phyloP scores from a whole-genome alignment of 2,113 vertebrate species.

The Phoenicopterus ruber region DNA sequence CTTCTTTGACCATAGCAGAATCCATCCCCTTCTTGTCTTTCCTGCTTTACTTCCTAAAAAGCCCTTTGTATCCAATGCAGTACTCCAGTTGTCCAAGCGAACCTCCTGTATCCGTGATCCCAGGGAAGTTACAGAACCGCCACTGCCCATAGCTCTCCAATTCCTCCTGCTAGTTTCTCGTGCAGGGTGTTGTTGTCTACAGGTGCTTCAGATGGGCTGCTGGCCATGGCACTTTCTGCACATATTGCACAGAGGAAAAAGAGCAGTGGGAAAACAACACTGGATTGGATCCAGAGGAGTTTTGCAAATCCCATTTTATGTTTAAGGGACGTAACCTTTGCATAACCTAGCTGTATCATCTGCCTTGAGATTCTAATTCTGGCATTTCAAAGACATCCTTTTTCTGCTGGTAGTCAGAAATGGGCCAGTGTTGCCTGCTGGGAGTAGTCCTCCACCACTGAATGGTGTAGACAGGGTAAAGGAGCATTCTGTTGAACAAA shows the following conservation, averaged over 20 bases:
- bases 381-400: not conserved
- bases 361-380: not conserved
- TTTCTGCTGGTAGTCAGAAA: not conserved
- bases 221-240: not conserved
- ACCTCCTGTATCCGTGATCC: not conserved
- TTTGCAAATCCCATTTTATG: not conserved
- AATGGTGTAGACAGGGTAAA: not conserved
- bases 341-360: not conserved
- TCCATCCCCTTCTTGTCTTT: not conserved
- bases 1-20: not conserved
- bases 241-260: not conserved
- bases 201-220: not conserved
- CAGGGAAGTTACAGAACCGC: not conserved
- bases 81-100: not conserved
- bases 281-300: not conserved
- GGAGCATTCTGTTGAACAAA: not conserved
- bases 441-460: not conserved
- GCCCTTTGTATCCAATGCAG: not conserved
- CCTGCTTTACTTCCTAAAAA: not conserved
- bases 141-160: not conserved
- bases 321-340: not conserved
- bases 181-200: not conserved
- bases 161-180: not conserved
- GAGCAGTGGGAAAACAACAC: no score
- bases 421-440: not conserved